A percentile compares a stretch with the other conserved stretches of the same genome.
phyloP scores from a whole-genome alignment of 2,888 invertebrate species.

The Thalpophila matura region DNA sequence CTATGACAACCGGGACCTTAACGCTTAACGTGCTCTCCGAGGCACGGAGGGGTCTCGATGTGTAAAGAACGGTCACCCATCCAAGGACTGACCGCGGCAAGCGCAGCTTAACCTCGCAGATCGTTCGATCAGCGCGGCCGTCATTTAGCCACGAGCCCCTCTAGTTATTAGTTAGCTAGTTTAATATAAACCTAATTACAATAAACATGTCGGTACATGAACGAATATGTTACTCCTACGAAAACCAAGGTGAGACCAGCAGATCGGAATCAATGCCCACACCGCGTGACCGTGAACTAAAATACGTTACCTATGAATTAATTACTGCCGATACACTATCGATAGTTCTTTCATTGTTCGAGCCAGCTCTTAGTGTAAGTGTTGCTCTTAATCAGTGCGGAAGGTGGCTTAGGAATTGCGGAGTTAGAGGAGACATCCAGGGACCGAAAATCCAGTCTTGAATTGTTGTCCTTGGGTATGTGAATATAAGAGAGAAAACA shows the following conservation, averaged over 20 bases:
- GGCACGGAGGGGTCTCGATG: no score
- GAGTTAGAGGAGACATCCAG: not conserved
- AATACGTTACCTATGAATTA: slow-evolving; percentile 56
- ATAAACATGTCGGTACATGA: slow-evolving; percentile 43
- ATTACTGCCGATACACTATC: slow-evolving; percentile 50
- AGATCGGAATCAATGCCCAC: slow-evolving; percentile 60
- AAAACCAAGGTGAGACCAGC: slow-evolving; percentile 54
- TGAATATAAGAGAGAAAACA: no score
- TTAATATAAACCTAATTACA: slow-evolving; percentile 16
- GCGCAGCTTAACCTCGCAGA: no score
- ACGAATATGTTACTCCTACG: slow-evolving; percentile 54
- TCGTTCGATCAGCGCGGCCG: no score
- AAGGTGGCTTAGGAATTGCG: not conserved
- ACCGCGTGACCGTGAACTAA: slow-evolving; percentile 56
- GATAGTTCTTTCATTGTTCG: slow-evolving; percentile 47
- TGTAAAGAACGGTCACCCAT: no score
- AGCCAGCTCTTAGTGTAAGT: not conserved
- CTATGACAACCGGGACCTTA: no score
- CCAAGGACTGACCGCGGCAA: no score
- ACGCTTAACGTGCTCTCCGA: no score
- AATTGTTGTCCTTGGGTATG: no score
- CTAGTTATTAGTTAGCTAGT: no score
- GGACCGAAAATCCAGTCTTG: no score
- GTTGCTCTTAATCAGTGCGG: not conserved
- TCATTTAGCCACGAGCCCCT: no score